Conservation (phyloP, 2,888 invertebrate species). For the Neocrepidodera transversa region DNA sequence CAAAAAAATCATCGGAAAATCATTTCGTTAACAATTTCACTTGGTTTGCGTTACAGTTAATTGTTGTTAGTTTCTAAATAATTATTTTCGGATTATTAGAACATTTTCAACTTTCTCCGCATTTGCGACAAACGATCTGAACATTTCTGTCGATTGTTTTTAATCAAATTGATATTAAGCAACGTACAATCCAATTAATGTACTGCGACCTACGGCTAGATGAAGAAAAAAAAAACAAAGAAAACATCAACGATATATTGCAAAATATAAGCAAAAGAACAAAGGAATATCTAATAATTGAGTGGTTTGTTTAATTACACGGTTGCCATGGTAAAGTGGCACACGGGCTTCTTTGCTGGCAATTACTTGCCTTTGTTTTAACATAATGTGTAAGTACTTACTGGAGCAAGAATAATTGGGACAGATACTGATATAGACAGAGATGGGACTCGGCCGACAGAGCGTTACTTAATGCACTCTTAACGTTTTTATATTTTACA, state of each 20-base stretch:
- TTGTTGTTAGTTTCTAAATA: too few relatives aligned
- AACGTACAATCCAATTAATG: conserved; percentile 1
- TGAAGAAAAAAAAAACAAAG: neutral
- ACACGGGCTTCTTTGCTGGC: conserved; percentile 7
- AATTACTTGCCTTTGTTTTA: conserved; percentile 14
- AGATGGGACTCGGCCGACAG: neutral
- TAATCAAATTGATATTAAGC: neutral
- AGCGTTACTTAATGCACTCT: neutral
- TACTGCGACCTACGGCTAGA: neutral
- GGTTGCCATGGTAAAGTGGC: conserved; percentile 10
- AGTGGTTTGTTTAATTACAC: conserved; percentile 17
- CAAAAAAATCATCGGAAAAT: too few relatives aligned
- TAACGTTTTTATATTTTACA: too few relatives aligned
- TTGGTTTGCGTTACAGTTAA: too few relatives aligned
- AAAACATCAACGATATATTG: conserved; percentile 12
- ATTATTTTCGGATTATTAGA: too few relatives aligned
- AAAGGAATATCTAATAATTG: conserved; percentile 17
- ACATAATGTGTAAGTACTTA: conserved; percentile 11
- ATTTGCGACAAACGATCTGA: neutral
- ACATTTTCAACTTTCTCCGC: neutral
- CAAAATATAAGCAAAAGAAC: conserved; percentile 10
- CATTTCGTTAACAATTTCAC: too few relatives aligned
- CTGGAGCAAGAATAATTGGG: conserved; percentile 14
- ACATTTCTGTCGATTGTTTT: neutral
- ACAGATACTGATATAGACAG: neutral